Conservation (phyloP, 2,888 invertebrate genomes). For the Cheilosia variabilis region DNA sequence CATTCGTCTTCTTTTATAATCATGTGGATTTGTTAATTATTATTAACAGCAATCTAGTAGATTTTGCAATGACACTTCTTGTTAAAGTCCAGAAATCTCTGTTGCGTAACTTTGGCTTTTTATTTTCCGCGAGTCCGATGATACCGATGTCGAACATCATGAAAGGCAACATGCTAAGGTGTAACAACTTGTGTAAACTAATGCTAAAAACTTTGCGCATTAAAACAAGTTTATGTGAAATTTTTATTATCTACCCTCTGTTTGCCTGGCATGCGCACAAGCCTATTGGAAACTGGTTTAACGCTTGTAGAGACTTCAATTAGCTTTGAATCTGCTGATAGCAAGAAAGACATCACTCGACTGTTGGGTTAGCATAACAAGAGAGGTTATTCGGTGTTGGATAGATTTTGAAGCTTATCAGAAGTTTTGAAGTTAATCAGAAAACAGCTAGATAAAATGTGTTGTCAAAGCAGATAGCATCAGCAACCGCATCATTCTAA, state of each 20-base stretch:
- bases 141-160: not conserved
- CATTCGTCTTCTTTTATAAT: not conserved
- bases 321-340: not conserved
- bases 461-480: too few relatives aligned
- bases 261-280: not conserved
- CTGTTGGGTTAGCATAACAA: not conserved
- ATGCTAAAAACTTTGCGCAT: not conserved
- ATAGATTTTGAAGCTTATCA: too few relatives aligned
- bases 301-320: not conserved
- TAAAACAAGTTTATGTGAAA: slow-evolving; percentile 5
- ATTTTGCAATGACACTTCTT: slow-evolving; percentile 10
- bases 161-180: not conserved
- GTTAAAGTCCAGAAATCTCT: not conserved
- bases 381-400: too few relatives aligned
- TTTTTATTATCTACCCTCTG: not conserved
- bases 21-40: slow-evolving; percentile 6
- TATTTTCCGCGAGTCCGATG: not conserved
- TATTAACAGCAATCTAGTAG: not conserved
- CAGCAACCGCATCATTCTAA: too few relatives aligned
- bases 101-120: not conserved
- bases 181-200: not conserved
- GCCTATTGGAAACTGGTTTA: not conserved
- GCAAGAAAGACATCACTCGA: not conserved
- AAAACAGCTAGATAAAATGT: too few relatives aligned
- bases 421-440: too few relatives aligned